phyloP scores from a whole-genome alignment of 2,797 vertebrate species.

The Sebastolobus alascanus region DNA sequence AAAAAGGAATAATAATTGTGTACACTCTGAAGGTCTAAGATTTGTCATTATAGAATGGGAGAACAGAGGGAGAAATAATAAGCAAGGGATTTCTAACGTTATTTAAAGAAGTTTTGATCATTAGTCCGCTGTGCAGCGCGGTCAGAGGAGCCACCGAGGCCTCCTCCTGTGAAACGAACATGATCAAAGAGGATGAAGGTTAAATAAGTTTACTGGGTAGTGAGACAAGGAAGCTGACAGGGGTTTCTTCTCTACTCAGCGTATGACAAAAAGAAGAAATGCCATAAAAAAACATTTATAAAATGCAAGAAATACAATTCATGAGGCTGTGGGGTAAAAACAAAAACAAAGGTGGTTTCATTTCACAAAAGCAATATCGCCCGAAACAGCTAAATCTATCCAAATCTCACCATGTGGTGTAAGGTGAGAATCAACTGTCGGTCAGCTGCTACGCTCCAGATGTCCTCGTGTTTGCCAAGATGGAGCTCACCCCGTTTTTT shows the following conservation, averaged over 20 bases:
- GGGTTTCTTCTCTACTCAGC: conserved; percentile 4
- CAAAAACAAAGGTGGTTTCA: conserved; percentile 6
- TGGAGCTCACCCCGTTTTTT: conserved; percentile 7
- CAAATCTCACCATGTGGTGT: conserved; percentile 53
- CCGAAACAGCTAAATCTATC: conserved; percentile 20
- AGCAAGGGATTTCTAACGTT: conserved; percentile 76
- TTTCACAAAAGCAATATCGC: conserved; percentile 7
- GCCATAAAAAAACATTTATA: neutral
- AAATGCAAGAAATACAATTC: neutral
- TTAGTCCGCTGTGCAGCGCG: conserved; percentile 68
- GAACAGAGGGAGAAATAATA: conserved; percentile 81
- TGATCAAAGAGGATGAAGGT: conserved; percentile 78
- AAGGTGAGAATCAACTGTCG: conserved; percentile 52
- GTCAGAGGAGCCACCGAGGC: conserved; percentile 65
- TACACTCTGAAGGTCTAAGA: conserved; percentile 80
- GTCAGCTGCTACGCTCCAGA: conserved; percentile 66
- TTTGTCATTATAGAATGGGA: conserved; percentile 79
- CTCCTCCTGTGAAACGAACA: conserved; percentile 66
- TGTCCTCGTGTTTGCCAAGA: conserved; percentile 61
- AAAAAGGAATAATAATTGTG: conserved; percentile 81
- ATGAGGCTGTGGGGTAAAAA: neutral
- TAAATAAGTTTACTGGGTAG: conserved; percentile 65
- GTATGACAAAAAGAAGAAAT: neutral
- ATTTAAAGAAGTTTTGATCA: conserved; percentile 82
- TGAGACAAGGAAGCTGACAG: conserved; percentile 43